Base-by-base conservation (phyloP, 2,797 vertebrate genomes). In the Lophura swinhoii region DNA sequence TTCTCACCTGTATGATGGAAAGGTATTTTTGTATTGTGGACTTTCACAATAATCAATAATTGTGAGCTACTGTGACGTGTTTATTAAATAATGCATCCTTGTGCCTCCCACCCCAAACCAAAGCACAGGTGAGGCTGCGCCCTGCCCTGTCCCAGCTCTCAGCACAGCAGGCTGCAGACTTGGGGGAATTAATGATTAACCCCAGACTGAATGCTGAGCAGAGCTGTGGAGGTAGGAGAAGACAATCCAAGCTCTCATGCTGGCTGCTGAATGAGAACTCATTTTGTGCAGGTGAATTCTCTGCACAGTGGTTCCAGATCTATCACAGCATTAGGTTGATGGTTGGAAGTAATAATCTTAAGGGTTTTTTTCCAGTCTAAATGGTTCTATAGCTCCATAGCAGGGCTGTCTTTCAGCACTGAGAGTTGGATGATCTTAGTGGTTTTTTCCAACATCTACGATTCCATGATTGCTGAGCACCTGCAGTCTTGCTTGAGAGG, bases 231-330 rank as follows among this genome's bases (percentile, higher is more conserved):
- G 44, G 15, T 7, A 44, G 67, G 44, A 41, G n/a, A 14, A n/a
- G 77, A 5, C 56, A 33, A 29, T 9, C 39, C 68, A 20, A 48
- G 55, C 3, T 4, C 12, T 53, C 17, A 29, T 41, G 10, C 29
- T 74, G 72, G 39, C 33, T 77, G 39, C 51, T 53, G 68, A 55
- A 39, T 29, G 17, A 14, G 49, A 3, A 12, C 60, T 14, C 41
- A 0, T 46, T 18, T 43, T 43, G 1, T 3, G 20, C 10, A 10
- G n/a, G 24, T 23, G 72, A n/a, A 29, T 14, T 24, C 44, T 39
- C 63, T 14, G 28, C 46, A 4, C 35, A 10, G 12, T 8, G 59
- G 14, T 56, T 71, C 39, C 37, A 64, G 39, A 29, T 64, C 21
- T 64, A 31, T 64, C 18, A 7, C 41, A 43, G 62, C 2, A 6